phyloP scores from a whole-genome alignment of 2,113 vertebrate genomes.

The Trematomus loennbergii region DNA sequence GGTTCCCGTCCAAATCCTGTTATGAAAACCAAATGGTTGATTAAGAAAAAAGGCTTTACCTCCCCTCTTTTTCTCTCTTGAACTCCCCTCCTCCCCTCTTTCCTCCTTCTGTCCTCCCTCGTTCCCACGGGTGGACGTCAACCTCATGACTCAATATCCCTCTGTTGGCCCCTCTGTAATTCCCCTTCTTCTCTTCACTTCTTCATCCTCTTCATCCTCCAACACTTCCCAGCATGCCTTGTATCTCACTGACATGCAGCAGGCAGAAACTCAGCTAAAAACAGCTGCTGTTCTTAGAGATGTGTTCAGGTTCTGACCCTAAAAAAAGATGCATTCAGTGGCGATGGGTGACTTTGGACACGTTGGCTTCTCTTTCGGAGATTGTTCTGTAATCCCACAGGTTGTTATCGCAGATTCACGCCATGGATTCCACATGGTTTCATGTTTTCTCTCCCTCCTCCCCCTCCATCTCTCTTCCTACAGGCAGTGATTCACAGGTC shows the following conservation, averaged over 20 bases:
- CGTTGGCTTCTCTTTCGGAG: background rate
- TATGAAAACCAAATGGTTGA: conserved; percentile 42
- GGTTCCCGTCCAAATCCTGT: conserved; percentile 4
- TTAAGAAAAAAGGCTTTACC: conserved; percentile 19
- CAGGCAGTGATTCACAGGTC: conserved; percentile 60
- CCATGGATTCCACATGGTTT: background rate
- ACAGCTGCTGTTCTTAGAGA: background rate
- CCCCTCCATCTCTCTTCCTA: conserved; percentile 49
- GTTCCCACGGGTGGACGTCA: conserved; percentile 60
- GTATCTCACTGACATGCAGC: background rate
- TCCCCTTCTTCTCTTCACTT: conserved; percentile 34
- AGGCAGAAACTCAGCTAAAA: background rate
- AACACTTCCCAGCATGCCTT: background rate
- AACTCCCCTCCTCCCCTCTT: background rate
- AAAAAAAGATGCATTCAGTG: background rate
- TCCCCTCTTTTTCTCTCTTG: conserved; percentile 8
- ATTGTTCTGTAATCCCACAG: conserved; percentile 5
- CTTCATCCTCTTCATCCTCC: conserved; percentile 6
- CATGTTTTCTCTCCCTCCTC: conserved; percentile 16
- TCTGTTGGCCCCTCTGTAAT: conserved; percentile 49
- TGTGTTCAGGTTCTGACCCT: background rate
- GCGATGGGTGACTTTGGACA: background rate
- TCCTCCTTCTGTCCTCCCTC: conserved; percentile 7
- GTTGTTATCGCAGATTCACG: background rate
- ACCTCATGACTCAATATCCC: conserved; percentile 53